Conservation (phyloP, 2,113 vertebrate genomes). For the Takifugu bimaculatus region DNA sequence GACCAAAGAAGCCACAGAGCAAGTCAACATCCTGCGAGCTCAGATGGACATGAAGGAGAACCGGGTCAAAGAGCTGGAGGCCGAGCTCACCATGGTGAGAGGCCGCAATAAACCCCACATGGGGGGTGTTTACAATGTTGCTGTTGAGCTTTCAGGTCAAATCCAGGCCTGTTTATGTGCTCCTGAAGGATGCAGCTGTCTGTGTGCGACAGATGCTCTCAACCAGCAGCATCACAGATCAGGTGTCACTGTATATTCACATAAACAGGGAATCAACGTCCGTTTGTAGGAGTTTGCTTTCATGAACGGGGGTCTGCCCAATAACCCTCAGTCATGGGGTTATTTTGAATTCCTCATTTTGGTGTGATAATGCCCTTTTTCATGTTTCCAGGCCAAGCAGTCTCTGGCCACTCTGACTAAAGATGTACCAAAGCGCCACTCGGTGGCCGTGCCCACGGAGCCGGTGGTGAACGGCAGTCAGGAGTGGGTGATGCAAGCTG, state of each 20-base stretch:
- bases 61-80: slow-evolving; percentile 97
- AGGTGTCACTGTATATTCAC: background rate
- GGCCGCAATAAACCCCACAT: background rate
- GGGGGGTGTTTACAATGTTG: background rate
- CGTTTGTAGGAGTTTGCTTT: too few relatives aligned
- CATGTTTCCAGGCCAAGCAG: slow-evolving; percentile 86
- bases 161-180: slow-evolving; percentile 9
- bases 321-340: too few relatives aligned
- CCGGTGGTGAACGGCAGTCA: slow-evolving; percentile 96
- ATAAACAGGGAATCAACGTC: too few relatives aligned
- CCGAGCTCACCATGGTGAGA: slow-evolving; percentile 95
- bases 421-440: slow-evolving; percentile 95
- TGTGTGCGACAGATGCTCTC: slow-evolving; percentile 43
- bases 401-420: slow-evolving; percentile 95
- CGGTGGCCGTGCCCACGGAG: slow-evolving; percentile 88
- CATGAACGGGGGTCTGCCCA: too few relatives aligned
- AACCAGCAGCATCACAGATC: slow-evolving; percentile 40
- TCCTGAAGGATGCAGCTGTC: slow-evolving; percentile 37
- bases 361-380: background rate
- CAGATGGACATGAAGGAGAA: slow-evolving; percentile 98
- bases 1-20: slow-evolving; percentile 94
- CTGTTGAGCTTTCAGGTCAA: slow-evolving; percentile 2
- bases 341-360: background rate
- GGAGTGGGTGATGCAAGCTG: slow-evolving; percentile 98
- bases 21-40: slow-evolving; percentile 83